Conservation (phyloP, 2,888 invertebrate genomes). For the Monoplex corrugatus region DNA sequence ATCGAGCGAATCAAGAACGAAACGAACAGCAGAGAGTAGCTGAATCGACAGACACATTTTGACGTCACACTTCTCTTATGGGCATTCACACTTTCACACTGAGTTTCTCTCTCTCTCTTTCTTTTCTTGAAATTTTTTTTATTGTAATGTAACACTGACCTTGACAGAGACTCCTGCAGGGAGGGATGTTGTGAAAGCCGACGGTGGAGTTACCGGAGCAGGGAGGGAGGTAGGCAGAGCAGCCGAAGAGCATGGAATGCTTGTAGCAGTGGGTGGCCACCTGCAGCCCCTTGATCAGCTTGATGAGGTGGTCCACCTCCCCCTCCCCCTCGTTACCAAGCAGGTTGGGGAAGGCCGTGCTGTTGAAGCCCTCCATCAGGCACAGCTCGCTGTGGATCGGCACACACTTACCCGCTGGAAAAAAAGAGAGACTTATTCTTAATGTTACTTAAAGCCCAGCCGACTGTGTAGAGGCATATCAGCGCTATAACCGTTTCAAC, state of each 20-base stretch:
- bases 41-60: too few species aligned
- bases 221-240: conserved; percentile 69
- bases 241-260: conserved; percentile 66
- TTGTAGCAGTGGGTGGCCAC: conserved; percentile 70
- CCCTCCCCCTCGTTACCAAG: conserved; percentile 60
- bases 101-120: too few species aligned
- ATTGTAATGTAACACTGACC: too few species aligned
- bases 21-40: too few species aligned
- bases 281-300: conserved; percentile 61
- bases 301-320: conserved; percentile 57
- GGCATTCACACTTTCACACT: too few species aligned
- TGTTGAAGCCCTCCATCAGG: conserved; percentile 60
- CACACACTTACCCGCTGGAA: conserved; percentile 64
- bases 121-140: too few species aligned
- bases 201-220: conserved; percentile 62
- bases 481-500: too few species aligned
- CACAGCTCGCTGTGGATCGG: conserved; percentile 59
- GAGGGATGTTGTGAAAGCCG: conserved; percentile 66
- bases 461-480: too few species aligned
- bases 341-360: conserved; percentile 68
- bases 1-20: too few species aligned
- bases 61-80: too few species aligned
- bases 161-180: conserved; percentile 73
- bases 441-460: too few species aligned
- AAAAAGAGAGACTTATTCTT: too few species aligned